Evolutionary conservation across 2,888 invertebrate species (phyloP).

Genomic region (Drosophila kuntzei): DNA sequence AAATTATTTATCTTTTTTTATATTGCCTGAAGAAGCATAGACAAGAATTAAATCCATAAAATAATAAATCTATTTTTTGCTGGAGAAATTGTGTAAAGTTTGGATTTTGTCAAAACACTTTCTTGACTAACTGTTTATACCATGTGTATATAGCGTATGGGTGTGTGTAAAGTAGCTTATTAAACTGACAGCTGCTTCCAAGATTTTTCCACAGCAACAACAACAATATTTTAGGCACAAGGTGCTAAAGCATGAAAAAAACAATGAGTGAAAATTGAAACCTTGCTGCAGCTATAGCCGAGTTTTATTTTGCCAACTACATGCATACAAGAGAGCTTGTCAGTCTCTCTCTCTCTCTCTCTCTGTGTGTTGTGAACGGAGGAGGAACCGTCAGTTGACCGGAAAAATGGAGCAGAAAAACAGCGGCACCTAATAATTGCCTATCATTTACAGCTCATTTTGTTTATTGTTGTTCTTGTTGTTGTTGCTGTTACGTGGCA

Average conservation of each 20-base stretch:
- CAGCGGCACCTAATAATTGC: slow-evolving; percentile 54
- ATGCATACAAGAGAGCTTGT: not conserved
- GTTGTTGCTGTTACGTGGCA: slow-evolving; percentile 38
- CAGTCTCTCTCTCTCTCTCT: not conserved
- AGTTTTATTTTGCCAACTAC: slow-evolving; percentile 19
- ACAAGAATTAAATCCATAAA: too few relatives aligned
- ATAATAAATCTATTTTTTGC: too few relatives aligned
- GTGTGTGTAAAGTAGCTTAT: slow-evolving; percentile 2
- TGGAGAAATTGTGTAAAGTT: too few relatives aligned
- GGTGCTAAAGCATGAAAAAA: slow-evolving; percentile 35
- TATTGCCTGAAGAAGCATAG: too few relatives aligned
- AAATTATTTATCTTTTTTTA: too few relatives aligned
- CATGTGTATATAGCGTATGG: not conserved
- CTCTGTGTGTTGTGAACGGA: not conserved
- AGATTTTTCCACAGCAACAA: slow-evolving; percentile 47
- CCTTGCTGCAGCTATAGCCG: slow-evolving; percentile 10
- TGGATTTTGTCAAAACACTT: too few relatives aligned
- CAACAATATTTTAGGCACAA: slow-evolving; percentile 43
- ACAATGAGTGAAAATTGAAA: slow-evolving; percentile 39
- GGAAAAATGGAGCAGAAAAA: slow-evolving; percentile 57
- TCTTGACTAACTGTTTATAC: not conserved
- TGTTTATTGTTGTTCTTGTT: slow-evolving; percentile 18
- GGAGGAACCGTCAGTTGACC: slow-evolving; percentile 52
- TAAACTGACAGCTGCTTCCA: slow-evolving; percentile 52
- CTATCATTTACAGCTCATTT: slow-evolving; percentile 63